Percentiles rank a stretch among this genome's conserved stretches.
Evolutionary conservation across 1,140 invertebrate species (phyloP).

Genomic region (Arion vulgaris): DNA sequence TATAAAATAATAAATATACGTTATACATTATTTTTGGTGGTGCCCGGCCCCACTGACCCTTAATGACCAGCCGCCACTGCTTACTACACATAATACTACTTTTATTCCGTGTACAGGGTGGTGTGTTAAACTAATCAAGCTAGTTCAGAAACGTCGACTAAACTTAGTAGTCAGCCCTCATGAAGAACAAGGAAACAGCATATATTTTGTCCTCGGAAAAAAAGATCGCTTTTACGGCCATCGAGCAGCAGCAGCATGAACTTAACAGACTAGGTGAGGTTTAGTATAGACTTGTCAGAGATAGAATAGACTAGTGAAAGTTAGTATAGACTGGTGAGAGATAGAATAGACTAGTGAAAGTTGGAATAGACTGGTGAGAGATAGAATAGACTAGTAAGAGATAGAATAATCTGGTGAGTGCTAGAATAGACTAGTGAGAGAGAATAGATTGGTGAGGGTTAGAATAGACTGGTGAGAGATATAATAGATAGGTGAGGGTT

Average conservation of each 20-base stretch:
- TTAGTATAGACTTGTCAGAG: not conserved
- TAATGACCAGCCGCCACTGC: too few species aligned
- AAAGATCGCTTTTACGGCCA: slow-evolving; percentile 34
- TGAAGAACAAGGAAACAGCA: not conserved
- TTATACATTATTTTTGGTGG: too few species aligned
- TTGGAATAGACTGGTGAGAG: not conserved
- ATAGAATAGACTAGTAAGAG: not conserved
- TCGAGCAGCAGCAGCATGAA: slow-evolving; percentile 25
- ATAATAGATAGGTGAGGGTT: slow-evolving; percentile 18
- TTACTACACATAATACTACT: too few species aligned
- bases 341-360: not conserved
- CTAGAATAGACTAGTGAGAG: not conserved
- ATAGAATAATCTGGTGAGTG: not conserved
- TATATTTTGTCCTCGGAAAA: not conserved
- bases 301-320: not conserved
- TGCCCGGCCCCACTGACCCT: too few species aligned
- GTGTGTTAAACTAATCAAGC: too few species aligned
- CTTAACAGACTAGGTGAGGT: slow-evolving; percentile 16
- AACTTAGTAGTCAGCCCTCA: not conserved
- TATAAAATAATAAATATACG: too few species aligned
- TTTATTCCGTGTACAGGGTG: too few species aligned
- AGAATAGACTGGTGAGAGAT: too few species aligned
- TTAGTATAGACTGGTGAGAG: not conserved
- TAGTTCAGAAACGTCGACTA: too few species aligned
- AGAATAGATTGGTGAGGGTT: too few species aligned